phyloP scores from a whole-genome alignment of 2,888 invertebrate species.

The Drosophila eohydei region DNA sequence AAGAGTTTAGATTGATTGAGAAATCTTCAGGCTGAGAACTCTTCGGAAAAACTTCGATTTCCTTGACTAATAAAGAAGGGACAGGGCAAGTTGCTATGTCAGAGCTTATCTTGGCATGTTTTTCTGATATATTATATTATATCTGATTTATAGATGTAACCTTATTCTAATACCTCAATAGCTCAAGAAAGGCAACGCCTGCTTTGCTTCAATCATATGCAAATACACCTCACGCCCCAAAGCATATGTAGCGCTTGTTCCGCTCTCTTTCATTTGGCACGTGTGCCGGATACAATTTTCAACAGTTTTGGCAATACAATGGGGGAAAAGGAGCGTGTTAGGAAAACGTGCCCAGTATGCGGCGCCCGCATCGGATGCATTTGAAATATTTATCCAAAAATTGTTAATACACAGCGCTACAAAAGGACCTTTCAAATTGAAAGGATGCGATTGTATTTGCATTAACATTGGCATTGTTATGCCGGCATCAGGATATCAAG shows the following conservation, averaged over 20 bases:
- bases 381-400: constrained; percentile 63
- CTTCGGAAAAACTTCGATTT: too few species aligned
- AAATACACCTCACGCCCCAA: constrained; percentile 63
- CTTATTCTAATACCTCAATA: not conserved
- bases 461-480: constrained; percentile 75
- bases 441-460: constrained; percentile 80
- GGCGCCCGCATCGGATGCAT: constrained; percentile 68
- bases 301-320: constrained; percentile 38
- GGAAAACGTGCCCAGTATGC: constrained; percentile 35
- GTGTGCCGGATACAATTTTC: constrained; percentile 75
- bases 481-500: constrained; percentile 63
- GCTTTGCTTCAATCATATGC: constrained; percentile 32
- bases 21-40: too few species aligned
- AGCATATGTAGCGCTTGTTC: constrained; percentile 9
- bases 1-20: too few species aligned
- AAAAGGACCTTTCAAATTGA: constrained; percentile 60
- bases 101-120: too few species aligned
- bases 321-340: constrained; percentile 22
- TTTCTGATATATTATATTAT: too few species aligned
- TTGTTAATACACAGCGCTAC: constrained; percentile 67
- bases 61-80: too few species aligned
- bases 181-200: not conserved
- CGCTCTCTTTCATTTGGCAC: constrained; percentile 65
- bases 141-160: not conserved
- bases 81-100: too few species aligned